phyloP scores from a whole-genome alignment of 2,113 vertebrate species.

The Urocynchramus pylzowi region DNA sequence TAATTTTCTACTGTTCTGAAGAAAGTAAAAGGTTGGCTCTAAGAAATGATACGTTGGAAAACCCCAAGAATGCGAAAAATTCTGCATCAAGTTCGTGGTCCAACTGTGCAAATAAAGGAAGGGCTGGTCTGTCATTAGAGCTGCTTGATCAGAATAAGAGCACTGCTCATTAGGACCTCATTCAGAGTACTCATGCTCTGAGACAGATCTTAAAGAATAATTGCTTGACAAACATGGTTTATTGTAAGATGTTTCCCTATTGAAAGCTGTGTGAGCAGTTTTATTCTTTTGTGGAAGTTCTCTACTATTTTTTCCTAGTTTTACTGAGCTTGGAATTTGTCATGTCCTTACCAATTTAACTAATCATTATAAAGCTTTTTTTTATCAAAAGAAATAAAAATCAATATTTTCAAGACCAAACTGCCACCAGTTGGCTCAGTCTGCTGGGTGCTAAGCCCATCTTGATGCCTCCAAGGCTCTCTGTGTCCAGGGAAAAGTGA shows the following conservation, averaged over 20 bases:
- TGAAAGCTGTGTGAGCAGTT: background rate
- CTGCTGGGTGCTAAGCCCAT: background rate
- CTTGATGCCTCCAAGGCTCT: background rate
- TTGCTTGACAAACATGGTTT: background rate
- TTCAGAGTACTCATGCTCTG: background rate
- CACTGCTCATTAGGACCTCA: background rate
- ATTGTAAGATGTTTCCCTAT: background rate
- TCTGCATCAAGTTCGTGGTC: background rate
- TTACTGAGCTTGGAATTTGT: background rate
- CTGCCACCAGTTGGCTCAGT: rapidly evolving
- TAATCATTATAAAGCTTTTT: background rate
- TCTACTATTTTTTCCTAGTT: background rate
- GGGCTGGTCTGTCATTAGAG: background rate
- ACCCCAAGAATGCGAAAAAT: background rate
- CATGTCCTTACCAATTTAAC: background rate
- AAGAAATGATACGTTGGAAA: background rate
- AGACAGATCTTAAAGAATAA: background rate
- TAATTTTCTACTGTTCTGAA: background rate
- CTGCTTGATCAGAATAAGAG: background rate
- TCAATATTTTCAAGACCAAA: background rate
- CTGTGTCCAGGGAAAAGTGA: background rate
- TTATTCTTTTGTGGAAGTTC: background rate
- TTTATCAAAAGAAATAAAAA: background rate
- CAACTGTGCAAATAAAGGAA: background rate
- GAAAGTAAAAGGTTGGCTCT: background rate